Conservation (phyloP, 2,797 vertebrate genomes). For the Heterohyrax brucei region DNA sequence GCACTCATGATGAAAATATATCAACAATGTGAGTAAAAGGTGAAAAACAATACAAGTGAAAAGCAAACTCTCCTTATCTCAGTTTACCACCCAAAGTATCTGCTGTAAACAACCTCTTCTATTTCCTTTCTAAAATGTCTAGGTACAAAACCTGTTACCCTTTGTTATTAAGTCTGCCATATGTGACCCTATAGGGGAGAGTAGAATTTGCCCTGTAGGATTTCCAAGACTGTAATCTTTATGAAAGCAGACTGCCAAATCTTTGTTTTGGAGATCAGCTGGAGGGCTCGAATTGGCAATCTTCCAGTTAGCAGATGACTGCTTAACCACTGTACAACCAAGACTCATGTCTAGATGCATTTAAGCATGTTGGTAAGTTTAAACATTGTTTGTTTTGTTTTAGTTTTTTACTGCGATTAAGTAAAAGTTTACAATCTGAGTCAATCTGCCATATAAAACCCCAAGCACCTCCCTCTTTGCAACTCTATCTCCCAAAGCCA, state of each 20-base stretch:
- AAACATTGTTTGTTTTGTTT: background rate
- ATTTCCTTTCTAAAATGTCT: background rate
- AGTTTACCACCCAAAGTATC: background rate
- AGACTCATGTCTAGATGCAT: background rate
- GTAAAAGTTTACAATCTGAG: too few relatives aligned
- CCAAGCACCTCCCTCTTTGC: too few relatives aligned
- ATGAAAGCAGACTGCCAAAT: background rate
- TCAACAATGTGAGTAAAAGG: too few relatives aligned
- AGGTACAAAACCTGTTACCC: background rate
- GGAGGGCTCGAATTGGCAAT: background rate
- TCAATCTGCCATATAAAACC: too few relatives aligned
- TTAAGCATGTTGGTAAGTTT: background rate
- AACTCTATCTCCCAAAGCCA: too few relatives aligned
- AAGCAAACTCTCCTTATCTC: background rate
- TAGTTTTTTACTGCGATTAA: too few relatives aligned
- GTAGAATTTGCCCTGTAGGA: background rate
- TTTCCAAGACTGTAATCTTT: background rate
- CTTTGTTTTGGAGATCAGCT: background rate
- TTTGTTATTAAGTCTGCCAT: too few relatives aligned
- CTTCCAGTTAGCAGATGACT: background rate
- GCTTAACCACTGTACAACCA: background rate
- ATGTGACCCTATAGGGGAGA: background rate
- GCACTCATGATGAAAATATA: background rate
- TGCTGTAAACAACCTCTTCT: background rate
- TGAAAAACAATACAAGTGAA: background rate